Percentiles rank a stretch among this genome's conserved stretches.
Evolutionary conservation across 2,888 invertebrate species (phyloP).

Genomic region (Tribolium freemani): DNA sequence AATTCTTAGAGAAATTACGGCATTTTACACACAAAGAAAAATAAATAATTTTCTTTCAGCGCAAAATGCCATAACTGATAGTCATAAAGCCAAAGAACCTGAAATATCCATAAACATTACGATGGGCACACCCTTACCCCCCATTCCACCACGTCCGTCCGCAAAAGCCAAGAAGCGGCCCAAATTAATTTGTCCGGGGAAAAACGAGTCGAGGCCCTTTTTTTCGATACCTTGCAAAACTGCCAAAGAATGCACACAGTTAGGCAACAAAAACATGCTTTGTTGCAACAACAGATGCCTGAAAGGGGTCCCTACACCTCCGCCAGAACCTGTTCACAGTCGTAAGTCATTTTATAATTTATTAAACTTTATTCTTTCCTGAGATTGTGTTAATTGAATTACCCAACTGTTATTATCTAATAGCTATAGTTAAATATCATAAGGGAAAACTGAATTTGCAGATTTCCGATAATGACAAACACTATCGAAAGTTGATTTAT

Average conservation of each 20-base stretch:
- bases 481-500: constrained; percentile 18
- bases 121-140: background rate
- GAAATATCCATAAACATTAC: background rate
- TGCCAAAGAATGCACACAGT: constrained; percentile 71
- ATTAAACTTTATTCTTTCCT: background rate
- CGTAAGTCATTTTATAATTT: constrained; percentile 57
- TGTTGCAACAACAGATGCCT: constrained; percentile 76
- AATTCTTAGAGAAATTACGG: background rate
- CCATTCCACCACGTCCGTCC: background rate
- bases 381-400: constrained; percentile 1
- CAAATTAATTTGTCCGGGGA: constrained; percentile 65
- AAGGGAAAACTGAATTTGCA: background rate
- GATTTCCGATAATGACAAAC: constrained; percentile 7
- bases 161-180: constrained; percentile 34
- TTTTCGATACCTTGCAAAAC: constrained; percentile 69
- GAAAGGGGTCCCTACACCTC: constrained; percentile 74
- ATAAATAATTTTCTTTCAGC: background rate
- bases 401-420: constrained; percentile 11
- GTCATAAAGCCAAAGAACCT: constrained; percentile 5
- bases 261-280: constrained; percentile 70
- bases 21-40: too few species aligned
- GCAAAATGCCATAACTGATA: background rate
- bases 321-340: constrained; percentile 65
- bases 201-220: constrained; percentile 67
- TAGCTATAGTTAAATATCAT: background rate